phyloP scores from a whole-genome alignment of 2,888 invertebrate genomes.

The Amblyjoppa proteus region DNA sequence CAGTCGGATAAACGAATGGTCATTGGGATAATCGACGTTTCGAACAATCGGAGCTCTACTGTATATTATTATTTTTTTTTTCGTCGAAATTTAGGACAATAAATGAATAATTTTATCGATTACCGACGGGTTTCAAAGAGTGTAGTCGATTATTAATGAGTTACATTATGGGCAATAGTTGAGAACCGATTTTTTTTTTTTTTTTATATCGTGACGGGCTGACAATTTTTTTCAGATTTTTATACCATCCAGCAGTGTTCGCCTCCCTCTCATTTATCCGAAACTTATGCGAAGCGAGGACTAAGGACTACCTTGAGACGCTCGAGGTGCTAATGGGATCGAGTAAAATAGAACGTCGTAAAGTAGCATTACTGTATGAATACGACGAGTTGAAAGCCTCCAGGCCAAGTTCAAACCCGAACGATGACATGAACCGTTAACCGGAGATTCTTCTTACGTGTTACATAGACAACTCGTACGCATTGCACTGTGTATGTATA shows the following conservation, averaged over 20 bases:
- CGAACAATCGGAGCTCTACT: too few relatives aligned
- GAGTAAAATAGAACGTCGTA: not conserved
- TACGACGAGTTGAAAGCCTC: constrained; percentile 45
- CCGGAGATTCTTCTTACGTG: not conserved
- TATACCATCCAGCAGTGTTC: too few relatives aligned
- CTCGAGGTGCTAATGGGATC: constrained; percentile 2
- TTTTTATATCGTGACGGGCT: not conserved
- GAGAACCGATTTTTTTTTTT: not conserved
- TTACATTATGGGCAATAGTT: not conserved
- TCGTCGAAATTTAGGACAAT: too few relatives aligned
- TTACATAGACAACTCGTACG: not conserved
- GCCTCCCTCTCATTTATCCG: too few relatives aligned
- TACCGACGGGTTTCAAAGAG: not conserved
- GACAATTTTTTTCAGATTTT: not conserved
- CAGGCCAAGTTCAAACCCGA: constrained; percentile 59
- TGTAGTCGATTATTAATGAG: not conserved
- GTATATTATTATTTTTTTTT: too few relatives aligned
- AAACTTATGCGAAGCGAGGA: too few relatives aligned
- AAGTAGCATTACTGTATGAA: not conserved
- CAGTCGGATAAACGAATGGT: too few relatives aligned
- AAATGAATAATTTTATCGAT: too few relatives aligned
- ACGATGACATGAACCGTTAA: constrained; percentile 62
- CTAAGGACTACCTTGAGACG: not conserved
- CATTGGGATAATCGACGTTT: too few relatives aligned
- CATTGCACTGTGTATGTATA: not conserved